Conservation (phyloP, 2,797 vertebrate species). For the Avahi laniger region DNA sequence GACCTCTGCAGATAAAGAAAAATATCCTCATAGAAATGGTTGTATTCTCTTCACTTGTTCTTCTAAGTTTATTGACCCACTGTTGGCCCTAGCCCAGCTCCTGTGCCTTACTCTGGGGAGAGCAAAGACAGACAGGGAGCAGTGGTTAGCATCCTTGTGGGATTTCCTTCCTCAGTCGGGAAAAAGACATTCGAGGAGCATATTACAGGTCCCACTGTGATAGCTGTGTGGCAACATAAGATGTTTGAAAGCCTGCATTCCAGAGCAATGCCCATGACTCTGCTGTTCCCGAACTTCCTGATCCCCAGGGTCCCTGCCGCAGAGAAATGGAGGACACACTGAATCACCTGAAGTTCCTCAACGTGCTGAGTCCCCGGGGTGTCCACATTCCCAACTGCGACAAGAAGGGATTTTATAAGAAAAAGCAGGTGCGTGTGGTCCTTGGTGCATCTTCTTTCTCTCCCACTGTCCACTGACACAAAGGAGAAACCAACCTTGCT, state of each 20-base stretch:
- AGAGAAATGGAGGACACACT: constrained; percentile 95
- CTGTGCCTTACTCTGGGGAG: not conserved
- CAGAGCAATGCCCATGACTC: fast-evolving
- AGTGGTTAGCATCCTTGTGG: fast-evolving
- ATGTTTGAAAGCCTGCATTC: fast-evolving
- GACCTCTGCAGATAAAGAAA: not conserved
- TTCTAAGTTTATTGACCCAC: not conserved
- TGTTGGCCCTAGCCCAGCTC: not conserved
- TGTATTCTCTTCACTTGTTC: not conserved
- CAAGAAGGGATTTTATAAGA: constrained; percentile 98
- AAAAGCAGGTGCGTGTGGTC: constrained; percentile 91
- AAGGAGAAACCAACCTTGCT: not conserved
- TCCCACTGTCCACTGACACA: fast-evolving
- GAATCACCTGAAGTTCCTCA: constrained; percentile 92
- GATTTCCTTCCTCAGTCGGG: not conserved
- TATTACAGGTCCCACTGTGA: not conserved
- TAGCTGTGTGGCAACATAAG: fast-evolving
- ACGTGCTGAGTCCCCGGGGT: constrained; percentile 91
- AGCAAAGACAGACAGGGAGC: fast-evolving
- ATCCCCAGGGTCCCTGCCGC: constrained; percentile 93
- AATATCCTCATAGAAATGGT: not conserved
- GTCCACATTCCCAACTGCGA: constrained; percentile 98
- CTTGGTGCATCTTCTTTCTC: not conserved
- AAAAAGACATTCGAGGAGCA: not conserved
- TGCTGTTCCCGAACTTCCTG: not conserved